A percentile compares a stretch with the other conserved stretches of the same genome.
phyloP scores from a whole-genome alignment of 2,888 invertebrate genomes.

The Polylopha cassiicola region DNA sequence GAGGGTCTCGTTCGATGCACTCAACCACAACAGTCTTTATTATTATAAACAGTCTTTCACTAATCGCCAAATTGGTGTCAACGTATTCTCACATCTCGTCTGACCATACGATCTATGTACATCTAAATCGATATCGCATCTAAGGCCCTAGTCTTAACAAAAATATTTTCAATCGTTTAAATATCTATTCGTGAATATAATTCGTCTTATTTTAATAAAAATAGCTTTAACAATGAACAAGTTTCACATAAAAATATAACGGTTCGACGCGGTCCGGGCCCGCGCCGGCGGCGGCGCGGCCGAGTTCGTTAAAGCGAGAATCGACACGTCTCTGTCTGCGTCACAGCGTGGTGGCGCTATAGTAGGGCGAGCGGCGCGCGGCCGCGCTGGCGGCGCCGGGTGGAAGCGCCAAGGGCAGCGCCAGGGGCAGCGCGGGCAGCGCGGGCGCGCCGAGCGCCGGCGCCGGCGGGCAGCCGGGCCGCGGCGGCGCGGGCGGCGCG shows the following conservation, averaged over 20 bases:
- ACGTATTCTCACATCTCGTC: conserved; percentile 63
- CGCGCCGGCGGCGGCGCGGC: conserved; percentile 40
- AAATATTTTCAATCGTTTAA: conserved; percentile 64
- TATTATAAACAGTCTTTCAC: conserved; percentile 58
- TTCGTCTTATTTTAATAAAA: conserved; percentile 69
- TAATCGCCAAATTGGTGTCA: conserved; percentile 60
- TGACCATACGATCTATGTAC: conserved; percentile 59
- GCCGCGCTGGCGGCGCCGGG: conserved; percentile 35
- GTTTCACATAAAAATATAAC: conserved; percentile 70
- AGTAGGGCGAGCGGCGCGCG: conserved; percentile 27
- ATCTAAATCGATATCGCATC: conserved; percentile 65
- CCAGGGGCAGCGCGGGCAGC: conserved; percentile 50
- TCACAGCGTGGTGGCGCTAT: conserved; percentile 28
- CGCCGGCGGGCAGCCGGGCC: conserved; percentile 13
- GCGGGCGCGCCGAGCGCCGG: conserved; percentile 39
- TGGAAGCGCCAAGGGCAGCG: conserved; percentile 67
- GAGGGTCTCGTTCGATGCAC: conserved; percentile 63
- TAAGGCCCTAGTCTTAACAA: conserved; percentile 72
- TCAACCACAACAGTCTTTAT: conserved; percentile 72
- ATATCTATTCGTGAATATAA: conserved; percentile 69
- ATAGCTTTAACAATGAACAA: conserved; percentile 75
- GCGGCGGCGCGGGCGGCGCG: conserved; percentile 46
- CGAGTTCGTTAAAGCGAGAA: conserved; percentile 72
- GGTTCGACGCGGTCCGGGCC: conserved; percentile 66
- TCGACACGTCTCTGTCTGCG: conserved; percentile 50